Evolutionary conservation across 2,888 invertebrate genomes (phyloP), one percentile per base, ranked within the genome.

Genomic region (Lingula anatina): DNA sequence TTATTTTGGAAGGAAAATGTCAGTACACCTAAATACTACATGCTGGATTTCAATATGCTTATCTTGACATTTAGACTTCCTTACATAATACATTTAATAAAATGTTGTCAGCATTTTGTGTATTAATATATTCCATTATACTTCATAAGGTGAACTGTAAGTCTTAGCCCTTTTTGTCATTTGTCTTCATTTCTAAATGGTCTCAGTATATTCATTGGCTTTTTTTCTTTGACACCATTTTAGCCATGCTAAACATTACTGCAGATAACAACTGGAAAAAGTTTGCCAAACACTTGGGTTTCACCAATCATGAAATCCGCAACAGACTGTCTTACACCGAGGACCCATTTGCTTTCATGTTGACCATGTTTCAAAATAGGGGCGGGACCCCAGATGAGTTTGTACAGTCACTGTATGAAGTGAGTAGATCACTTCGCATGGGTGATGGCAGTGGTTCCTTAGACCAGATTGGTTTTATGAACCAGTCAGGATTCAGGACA

Each of bases 371-470:
- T 43, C 57, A 62, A 37, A 37, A 53, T 15, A 52, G 70, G 31
- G 66, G 67, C 9, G 71, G 71, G 2, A 64, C 68, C 5, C 61
- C 68, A 3, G 66, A 68, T 37, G 68, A 71, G 49, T 68, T 71
- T 49, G 59, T 68, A 0, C 62, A 68, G 39, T 60, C 62, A n/a
- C 43, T 70, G 21, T 66, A 68, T 48, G 54, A 56, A 2, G 65
- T 61, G 2, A 57, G 64, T 44, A 44, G 67, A 40, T 55, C 60
- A 24, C 21, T 66, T 3, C 54, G 57, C 31, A 38, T 66, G n/a
- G 26, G 28, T 23, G 44, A 18, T 5, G 7, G 5, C 21, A 7
- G 7, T n/a, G 18, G 26, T 15, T n/a, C n/a, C 5, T 20, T 28
- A 18, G 44, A 26, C 5, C 28, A 44, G 44, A 27, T 27, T 31